Base-by-base conservation (phyloP, 2,113 vertebrate genomes). In the Apodemus sylvaticus region DNA sequence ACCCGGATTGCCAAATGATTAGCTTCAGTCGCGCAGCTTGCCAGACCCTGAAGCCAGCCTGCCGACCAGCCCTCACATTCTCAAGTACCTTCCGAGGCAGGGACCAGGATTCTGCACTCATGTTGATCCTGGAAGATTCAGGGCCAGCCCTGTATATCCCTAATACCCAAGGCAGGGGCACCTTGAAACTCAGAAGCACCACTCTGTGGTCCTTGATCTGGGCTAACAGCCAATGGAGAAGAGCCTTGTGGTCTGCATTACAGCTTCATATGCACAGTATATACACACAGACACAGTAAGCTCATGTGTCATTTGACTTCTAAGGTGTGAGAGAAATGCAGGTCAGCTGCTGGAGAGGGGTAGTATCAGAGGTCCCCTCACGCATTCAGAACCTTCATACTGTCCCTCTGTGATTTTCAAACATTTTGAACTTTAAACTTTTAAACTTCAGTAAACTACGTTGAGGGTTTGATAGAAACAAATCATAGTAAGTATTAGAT, bases 361-460 rank as follows among this genome's bases (percentile, higher is more conserved):
- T 39, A 83, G 17, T 34, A 19, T 51, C 53, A 8, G 70, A 24
- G 51, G 55, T n/a, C 42, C 83, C 68, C 85, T 29, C 36, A 48
- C 31, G 11, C 26, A 51, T 36, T 29, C 11, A 2, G 79, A 81
- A 60, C 20, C 82, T 86, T 89, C 58, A 12, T 45, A 87, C 51
- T 55, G 85, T 90, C 55, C 89, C 48, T 89, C n/a, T 90, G 77
- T 34, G 34, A n/a, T 81, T 95, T 97, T 78, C 92, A 94, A 95
- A 95, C 82, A 0, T 92, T 95, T 96, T 96, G 90, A 96, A 96
- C 96, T 96, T 93, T 88, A 78, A 97, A 93, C 95, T 96, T 97
- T 96, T 96, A 94, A 92, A 95, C 94, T 83, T 90, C 64, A 70
- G 51, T 93, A 87, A 96, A 86, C 93, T 90, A 95, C 81, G 66